Conservation (phyloP, 2,797 vertebrate genomes). For the Strix occidentalis region DNA sequence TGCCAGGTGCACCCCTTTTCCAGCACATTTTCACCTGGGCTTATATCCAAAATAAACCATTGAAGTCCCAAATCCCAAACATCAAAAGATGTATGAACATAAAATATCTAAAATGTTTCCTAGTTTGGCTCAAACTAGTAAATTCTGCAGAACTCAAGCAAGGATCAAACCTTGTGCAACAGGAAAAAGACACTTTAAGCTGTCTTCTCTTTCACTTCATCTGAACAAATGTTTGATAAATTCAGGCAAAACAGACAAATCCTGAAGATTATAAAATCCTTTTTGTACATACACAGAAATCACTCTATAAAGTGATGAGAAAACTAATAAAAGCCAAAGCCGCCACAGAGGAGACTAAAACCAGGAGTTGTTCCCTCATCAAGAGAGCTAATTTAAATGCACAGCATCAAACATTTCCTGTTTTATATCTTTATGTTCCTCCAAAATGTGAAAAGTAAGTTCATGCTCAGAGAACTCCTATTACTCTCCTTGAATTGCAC, state of each 20-base stretch:
- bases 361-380: not conserved
- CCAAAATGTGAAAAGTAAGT: not conserved
- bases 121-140: not conserved
- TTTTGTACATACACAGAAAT: not conserved
- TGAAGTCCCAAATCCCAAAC: not conserved
- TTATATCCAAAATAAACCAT: conserved; percentile 28
- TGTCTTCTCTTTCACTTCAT: not conserved
- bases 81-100: conserved; percentile 27
- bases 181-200: conserved; percentile 29
- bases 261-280: not conserved
- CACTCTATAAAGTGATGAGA: not conserved
- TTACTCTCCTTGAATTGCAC: not conserved
- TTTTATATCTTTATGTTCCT: not conserved
- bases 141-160: not conserved
- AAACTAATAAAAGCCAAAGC: conserved; percentile 20
- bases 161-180: not conserved
- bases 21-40: conserved; percentile 33
- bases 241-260: not conserved
- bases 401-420: not conserved
- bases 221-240: not conserved
- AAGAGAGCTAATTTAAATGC: not conserved
- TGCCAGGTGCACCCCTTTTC: conserved; percentile 45
- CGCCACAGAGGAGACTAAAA: not conserved
- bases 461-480: not conserved
- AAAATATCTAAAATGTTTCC: conserved; percentile 16